A percentile compares a stretch with the other conserved stretches of the same genome.
These are phyloP conservation scores for Nyctereutes procyonoides DNA, from an alignment of 2,113 vertebrate species.

Conservation along the genomic window DNA sequence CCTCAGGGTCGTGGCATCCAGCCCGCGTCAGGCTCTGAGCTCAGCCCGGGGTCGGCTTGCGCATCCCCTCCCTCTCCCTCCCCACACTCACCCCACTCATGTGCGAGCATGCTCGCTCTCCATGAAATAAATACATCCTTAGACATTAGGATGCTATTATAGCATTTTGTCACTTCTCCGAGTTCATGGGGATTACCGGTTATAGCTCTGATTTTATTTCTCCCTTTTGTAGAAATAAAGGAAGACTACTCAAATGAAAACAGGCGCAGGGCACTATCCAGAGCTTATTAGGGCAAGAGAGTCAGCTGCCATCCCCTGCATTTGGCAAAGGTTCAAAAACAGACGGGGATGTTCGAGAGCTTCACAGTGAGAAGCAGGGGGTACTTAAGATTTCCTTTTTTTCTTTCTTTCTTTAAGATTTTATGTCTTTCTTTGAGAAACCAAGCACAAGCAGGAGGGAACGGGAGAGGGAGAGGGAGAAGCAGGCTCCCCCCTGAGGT, in stretches of 20 bases:
- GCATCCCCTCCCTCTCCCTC: not conserved
- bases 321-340: not conserved
- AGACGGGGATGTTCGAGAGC: not conserved
- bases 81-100: too few species aligned
- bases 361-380: not conserved
- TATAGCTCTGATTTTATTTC: not conserved
- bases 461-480: too few species aligned
- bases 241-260: not conserved
- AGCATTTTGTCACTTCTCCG: not conserved
- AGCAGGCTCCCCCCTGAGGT: too few species aligned
- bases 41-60: too few species aligned
- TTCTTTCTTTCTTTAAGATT: too few species aligned
- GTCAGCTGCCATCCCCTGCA: not conserved
- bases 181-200: not conserved
- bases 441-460: too few species aligned
- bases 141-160: not conserved
- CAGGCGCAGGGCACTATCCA: not conserved
- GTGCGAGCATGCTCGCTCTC: too few species aligned
- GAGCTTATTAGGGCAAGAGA: not conserved
- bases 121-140: not conserved
- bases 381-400: not conserved
- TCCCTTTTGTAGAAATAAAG: conserved; percentile 13
- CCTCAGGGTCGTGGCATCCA: not conserved
- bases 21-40: not conserved
- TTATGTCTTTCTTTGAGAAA: too few species aligned